Percentiles rank a stretch among this genome's conserved stretches.
These are phyloP conservation scores for Neofelis nebulosa DNA, from an alignment of 2,113 vertebrate species.

Conservation along the genomic window DNA sequence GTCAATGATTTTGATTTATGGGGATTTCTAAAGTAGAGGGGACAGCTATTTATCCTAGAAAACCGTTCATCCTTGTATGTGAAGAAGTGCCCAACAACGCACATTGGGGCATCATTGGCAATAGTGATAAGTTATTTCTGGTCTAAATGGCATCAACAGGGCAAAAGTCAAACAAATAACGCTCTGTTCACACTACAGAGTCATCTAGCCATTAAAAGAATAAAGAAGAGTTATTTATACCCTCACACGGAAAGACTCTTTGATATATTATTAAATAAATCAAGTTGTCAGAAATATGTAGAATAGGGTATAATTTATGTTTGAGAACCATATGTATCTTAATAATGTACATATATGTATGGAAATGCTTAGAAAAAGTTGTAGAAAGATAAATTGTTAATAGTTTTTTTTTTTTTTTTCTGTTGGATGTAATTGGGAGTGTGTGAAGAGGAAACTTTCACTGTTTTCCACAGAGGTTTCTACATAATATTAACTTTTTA, in stretches of 20 bases:
- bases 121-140: not conserved
- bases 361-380: not conserved
- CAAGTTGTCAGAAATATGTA: not conserved
- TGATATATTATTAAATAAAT: not conserved
- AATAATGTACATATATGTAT: not conserved
- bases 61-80: not conserved
- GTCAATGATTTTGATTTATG: constrained; percentile 11
- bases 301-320: not conserved
- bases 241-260: not conserved
- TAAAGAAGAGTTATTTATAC: not conserved
- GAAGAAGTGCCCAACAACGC: not conserved
- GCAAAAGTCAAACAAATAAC: not conserved
- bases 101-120: not conserved
- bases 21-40: not conserved
- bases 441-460: not conserved
- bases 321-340: not conserved
- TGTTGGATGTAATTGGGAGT: not conserved
- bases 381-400: not conserved
- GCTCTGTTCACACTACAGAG: rapidly evolving
- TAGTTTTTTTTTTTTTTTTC: not conserved
- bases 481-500: constrained; percentile 1
- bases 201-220: not conserved
- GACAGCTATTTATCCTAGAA: not conserved
- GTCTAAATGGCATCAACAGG: not conserved
- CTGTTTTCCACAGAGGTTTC: constrained; percentile 11